phyloP scores from a whole-genome alignment of 2,113 vertebrate species.

The Nannobrachium achirus region DNA sequence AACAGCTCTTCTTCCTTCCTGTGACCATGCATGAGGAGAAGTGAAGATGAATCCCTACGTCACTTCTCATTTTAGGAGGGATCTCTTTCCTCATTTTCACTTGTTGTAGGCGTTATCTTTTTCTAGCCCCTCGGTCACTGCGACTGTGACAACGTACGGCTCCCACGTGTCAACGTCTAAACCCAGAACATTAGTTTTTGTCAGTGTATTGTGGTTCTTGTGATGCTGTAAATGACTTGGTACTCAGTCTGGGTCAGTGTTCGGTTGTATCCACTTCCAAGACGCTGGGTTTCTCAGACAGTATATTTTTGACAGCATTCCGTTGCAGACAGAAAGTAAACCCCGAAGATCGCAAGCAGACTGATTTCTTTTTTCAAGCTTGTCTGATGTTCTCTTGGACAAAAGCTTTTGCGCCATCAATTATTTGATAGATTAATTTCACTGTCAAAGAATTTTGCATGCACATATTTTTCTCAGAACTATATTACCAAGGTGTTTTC shows the following conservation, averaged over 20 bases:
- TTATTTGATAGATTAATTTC: too few relatives aligned
- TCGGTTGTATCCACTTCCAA: constrained; percentile 24
- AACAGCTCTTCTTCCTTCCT: constrained; percentile 2
- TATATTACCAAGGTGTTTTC: not conserved
- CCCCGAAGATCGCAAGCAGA: constrained; percentile 16
- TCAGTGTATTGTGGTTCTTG: constrained; percentile 12
- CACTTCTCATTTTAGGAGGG: constrained; percentile 68
- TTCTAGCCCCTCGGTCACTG: constrained; percentile 7
- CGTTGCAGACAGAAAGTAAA: constrained; percentile 48
- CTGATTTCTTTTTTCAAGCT: constrained; percentile 2
- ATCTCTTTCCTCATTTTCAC: constrained; percentile 71
- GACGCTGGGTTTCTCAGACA: constrained; percentile 21
- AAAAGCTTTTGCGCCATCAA: not conserved
- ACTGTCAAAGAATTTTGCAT: not conserved
- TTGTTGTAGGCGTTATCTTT: constrained; percentile 59
- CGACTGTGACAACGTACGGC: constrained; percentile 12
- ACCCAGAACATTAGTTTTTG: constrained; percentile 14
- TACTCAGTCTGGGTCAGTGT: not conserved
- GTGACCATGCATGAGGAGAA: constrained; percentile 42
- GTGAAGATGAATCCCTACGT: constrained; percentile 70
- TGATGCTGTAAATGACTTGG: not conserved
- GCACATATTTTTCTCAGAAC: not conserved
- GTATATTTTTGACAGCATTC: constrained; percentile 16
- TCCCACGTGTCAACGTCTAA: constrained; percentile 12
- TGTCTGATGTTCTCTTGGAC: not conserved